Base-by-base conservation (phyloP, 2,113 vertebrate genomes). In the Salvator merianae region DNA sequence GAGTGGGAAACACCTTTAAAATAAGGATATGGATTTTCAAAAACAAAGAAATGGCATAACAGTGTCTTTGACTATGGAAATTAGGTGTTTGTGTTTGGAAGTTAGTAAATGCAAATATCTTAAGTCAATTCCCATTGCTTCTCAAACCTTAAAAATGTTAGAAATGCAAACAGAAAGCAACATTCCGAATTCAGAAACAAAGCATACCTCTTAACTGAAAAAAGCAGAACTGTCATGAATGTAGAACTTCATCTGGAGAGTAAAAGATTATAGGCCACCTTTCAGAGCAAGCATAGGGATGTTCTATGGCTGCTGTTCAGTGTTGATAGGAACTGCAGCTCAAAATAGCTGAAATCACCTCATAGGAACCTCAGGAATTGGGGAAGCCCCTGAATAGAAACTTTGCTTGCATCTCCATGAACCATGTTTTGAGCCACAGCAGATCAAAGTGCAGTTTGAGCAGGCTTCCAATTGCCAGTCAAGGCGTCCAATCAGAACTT, bases 1-100 rank as follows among this genome's bases (percentile, higher is more conserved):
- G 74, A 88, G 0, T 14, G 75, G 88, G 77, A 8, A 32, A 77
- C 16, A 55, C 66, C 71, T 5, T 6, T 88, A 32, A 78, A 88
- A 59, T 68, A 36, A 78, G 69, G 81, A 72, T 86, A 77, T 91
- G 70, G 85, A 88, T 78, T 7, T 55, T 55, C 53, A 55, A 55
- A 40, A 73, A 43, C 74, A 81, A 73, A 55, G 10, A 69, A 69
- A 32, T 13, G 2, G 38, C 71, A 76, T 55, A 76, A 50, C 24
- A 10, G 40, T 40, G 40, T 34, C 28, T 91, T 84, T 13, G 1
- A 77, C 66, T 86, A 78, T 30, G 20, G 79, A 87, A 92, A 87
- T 76, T 28, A 0, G 86, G 59, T 82, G 59, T 65, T 71, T 71
- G 59, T 82, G 59, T 65, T 71, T 71, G 38, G 18, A 91, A 94